A percentile compares a stretch with the other conserved stretches of the same genome.
These are phyloP conservation scores for Agelas oroides DNA, from an alignment of 37 sponge, comb jelly and placozoan species.

Conservation along the genomic window DNA sequence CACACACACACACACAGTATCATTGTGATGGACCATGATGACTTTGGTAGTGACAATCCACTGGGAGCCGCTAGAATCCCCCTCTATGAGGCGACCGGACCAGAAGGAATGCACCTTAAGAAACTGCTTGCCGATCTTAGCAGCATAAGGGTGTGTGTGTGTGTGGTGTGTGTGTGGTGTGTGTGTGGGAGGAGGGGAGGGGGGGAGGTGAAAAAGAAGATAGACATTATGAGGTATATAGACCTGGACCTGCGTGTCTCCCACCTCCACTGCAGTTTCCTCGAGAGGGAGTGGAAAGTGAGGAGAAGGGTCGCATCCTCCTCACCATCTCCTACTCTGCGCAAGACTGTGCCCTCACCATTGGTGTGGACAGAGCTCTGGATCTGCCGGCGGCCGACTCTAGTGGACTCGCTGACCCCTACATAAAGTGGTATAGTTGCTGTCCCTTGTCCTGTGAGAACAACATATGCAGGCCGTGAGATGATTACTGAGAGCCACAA, in stretches of 20 bases:
- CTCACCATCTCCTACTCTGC: constrained; percentile 29
- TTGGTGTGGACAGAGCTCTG: constrained; percentile 8
- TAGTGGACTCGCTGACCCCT: constrained; percentile 31
- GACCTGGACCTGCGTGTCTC: no score
- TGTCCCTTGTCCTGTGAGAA: neutral
- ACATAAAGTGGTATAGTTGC: constrained; percentile 39
- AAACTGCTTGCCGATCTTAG: constrained; percentile 16
- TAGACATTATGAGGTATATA: no score
- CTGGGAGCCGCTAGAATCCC: constrained; percentile 32
- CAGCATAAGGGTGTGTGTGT: no score
- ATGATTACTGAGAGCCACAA: neutral
- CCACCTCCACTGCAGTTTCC: no score
- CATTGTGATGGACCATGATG: constrained; percentile 48
- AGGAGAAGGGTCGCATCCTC: constrained; percentile 11
- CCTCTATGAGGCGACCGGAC: constrained; percentile 23
- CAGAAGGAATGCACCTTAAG: neutral
- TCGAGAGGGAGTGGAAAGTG: no score
- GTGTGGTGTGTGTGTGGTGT: no score
- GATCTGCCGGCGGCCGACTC: neutral
- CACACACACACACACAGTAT: constrained; percentile 16
- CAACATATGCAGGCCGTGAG: neutral
- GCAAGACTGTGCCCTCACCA: neutral
- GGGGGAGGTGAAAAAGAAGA: no score
- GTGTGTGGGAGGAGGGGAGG: no score
- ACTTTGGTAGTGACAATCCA: constrained; percentile 13